phyloP scores from a whole-genome alignment of 2,113 vertebrate genomes.

The Lipophrys pholis region DNA sequence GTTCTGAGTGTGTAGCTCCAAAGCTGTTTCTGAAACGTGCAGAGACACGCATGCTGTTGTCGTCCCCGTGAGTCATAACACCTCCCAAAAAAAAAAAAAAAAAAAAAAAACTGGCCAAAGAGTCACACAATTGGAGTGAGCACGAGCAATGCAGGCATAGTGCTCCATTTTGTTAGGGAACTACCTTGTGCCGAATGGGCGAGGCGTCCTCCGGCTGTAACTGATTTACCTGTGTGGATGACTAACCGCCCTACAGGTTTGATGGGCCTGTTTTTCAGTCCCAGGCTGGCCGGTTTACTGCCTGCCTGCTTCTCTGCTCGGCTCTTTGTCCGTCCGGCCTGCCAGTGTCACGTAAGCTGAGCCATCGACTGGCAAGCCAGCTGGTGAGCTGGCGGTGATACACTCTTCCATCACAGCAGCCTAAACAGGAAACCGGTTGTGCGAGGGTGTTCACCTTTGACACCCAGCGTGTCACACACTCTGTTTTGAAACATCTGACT shows the following conservation, averaged over 20 bases:
- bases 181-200: slow-evolving; percentile 2
- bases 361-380: not conserved
- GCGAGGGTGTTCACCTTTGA: slow-evolving; percentile 72
- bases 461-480: slow-evolving; percentile 54
- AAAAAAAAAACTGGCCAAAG: slow-evolving; percentile 33
- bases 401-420: slow-evolving; percentile 44
- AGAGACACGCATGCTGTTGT: slow-evolving; percentile 36
- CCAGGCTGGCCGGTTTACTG: not conserved
- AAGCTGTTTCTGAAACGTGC: slow-evolving; percentile 20
- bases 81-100: not conserved
- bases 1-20: not conserved
- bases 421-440: slow-evolving; percentile 70
- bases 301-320: not conserved
- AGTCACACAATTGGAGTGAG: slow-evolving; percentile 56
- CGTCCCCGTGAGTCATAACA: slow-evolving; percentile 47
- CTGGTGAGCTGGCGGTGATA: slow-evolving; percentile 26
- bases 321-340: not conserved
- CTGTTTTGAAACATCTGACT: slow-evolving; percentile 58
- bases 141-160: not conserved
- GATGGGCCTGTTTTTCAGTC: slow-evolving; percentile 5
- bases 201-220: slow-evolving; percentile 46
- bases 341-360: slow-evolving; percentile 1
- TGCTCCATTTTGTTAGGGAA: slow-evolving; percentile 3
- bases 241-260: slow-evolving; percentile 39
- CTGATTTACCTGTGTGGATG: slow-evolving; percentile 49